phyloP scores from a whole-genome alignment of 2,888 invertebrate species.

The Eupithecia subfuscata region DNA sequence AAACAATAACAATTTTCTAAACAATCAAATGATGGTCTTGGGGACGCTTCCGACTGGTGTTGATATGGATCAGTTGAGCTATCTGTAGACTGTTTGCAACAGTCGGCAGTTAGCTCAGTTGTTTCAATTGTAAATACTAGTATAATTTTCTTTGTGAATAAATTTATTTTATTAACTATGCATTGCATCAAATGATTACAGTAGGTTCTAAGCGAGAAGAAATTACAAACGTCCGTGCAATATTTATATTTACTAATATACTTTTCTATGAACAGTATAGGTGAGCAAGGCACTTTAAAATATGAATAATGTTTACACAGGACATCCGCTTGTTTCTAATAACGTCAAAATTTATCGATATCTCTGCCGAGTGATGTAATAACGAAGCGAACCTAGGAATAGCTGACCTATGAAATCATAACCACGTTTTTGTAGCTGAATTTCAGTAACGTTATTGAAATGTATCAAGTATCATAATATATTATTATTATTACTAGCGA shows the following conservation, averaged over 20 bases:
- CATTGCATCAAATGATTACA: too few species aligned
- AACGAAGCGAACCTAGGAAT: not conserved
- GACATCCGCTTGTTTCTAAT: slow-evolving; percentile 5
- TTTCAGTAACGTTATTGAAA: not conserved
- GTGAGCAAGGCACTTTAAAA: not conserved
- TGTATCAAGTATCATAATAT: not conserved
- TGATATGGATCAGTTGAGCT: too few species aligned
- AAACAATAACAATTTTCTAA: too few species aligned
- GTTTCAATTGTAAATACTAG: too few species aligned
- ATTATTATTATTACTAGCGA: too few species aligned
- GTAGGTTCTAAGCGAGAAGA: not conserved
- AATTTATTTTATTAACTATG: too few species aligned
- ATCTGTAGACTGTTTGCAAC: too few species aligned
- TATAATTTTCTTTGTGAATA: too few species aligned
- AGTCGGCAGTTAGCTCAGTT: too few species aligned
- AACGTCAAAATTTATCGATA: not conserved
- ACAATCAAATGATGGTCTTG: too few species aligned
- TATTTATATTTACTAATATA: not conserved
- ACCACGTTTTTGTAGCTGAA: not conserved
- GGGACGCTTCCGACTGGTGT: too few species aligned
- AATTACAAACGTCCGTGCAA: not conserved
- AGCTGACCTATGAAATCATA: not conserved
- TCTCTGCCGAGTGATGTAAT: not conserved
- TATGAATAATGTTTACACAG: not conserved
- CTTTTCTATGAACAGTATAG: not conserved